phyloP scores from a whole-genome alignment of 2,113 vertebrate genomes.

The Patagioenas fasciata region DNA sequence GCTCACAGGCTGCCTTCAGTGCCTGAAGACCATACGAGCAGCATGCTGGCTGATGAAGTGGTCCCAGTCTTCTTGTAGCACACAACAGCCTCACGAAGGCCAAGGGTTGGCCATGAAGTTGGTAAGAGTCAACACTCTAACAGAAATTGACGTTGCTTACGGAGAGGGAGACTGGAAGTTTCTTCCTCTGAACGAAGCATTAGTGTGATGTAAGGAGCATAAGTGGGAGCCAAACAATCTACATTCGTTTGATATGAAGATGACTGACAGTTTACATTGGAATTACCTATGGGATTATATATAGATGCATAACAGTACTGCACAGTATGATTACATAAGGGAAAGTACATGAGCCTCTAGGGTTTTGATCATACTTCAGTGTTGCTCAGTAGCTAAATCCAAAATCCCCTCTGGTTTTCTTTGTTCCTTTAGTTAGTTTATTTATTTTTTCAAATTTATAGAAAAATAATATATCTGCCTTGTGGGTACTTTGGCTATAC shows the following conservation, averaged over 20 bases:
- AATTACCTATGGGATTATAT: background rate
- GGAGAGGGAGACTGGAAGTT: background rate
- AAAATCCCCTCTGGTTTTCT: background rate
- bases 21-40: background rate
- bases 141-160: background rate
- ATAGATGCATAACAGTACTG: background rate
- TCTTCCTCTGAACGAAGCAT: background rate
- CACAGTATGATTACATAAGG: background rate
- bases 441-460: background rate
- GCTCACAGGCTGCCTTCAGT: background rate
- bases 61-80: background rate
- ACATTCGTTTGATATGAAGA: background rate
- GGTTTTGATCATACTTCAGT: background rate
- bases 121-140: background rate
- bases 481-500: background rate
- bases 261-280: background rate
- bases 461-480: background rate
- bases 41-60: background rate
- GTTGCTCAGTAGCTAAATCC: background rate
- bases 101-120: background rate
- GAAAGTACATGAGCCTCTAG: background rate
- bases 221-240: background rate
- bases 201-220: background rate
- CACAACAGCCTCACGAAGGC: background rate
- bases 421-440: background rate